Evolutionary conservation across 2,888 invertebrate genomes (phyloP), one percentile per base, ranked within the genome.

Genomic region (Pyrochroa serraticornis): DNA sequence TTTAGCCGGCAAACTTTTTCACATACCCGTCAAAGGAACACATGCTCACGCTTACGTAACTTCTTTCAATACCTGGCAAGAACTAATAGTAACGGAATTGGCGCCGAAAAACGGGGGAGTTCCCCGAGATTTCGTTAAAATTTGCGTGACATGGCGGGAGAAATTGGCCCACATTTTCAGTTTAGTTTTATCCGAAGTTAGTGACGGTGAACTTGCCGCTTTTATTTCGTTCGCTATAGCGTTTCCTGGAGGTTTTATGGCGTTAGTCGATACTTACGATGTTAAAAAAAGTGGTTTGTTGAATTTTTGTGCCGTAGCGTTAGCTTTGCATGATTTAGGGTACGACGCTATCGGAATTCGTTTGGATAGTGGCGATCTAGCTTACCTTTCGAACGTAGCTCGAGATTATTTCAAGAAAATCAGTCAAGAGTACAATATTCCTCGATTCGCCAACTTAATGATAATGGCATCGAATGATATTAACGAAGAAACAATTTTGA

Each of bases 391-490:
- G 5, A 91, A 91, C 58, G 83, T 92, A 60, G 90, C 96, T 0
- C 82, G 96, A 61, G 85, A 89, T 56, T 88, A 89, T 30, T 98
- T 98, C 76, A 85, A 81, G 73, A 85, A 83, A 73, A 87, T 97
- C 31, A 90, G 91, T 0, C 82, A 85, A 41, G 82, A 86, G 75
- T 92, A 89, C 74, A 82, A 89, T 58, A 78, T 94, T 63, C 88
- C 91, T 0, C 94, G 93, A 92, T 96, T 97, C 80, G 84, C 86
- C 12, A 83, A 87, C 57, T 80, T 97, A 60, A 89, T 86, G n/a
- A 97, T 98, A 67, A 94, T 98, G 54, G 98, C 97, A 0, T 97
- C 97, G 37, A 99, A 98, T 79, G 98, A 98, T 76, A 97, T 98
- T 63, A 98, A 98, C 74, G 98, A 99, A 79, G 97, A 98, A 65